Evolutionary conservation across 2,797 vertebrate genomes (phyloP).

Genomic region (Vultur gryphus): DNA sequence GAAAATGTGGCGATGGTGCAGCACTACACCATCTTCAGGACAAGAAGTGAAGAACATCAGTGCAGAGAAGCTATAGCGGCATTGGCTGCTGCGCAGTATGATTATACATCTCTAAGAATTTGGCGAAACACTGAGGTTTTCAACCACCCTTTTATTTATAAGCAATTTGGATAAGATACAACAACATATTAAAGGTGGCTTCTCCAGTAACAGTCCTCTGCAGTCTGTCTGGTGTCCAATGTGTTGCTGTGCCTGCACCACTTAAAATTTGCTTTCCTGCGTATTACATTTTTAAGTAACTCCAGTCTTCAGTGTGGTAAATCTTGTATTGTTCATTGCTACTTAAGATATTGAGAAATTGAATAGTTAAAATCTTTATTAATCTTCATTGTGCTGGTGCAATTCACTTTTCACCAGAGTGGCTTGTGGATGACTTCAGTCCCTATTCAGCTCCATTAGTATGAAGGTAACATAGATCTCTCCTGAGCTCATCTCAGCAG

Average conservation of each 20-base stretch:
- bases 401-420: not conserved
- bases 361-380: not conserved
- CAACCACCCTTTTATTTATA: not conserved
- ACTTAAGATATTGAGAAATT: not conserved
- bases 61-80: not conserved
- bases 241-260: not conserved
- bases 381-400: not conserved
- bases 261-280: not conserved
- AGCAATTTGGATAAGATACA: not conserved
- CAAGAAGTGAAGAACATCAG: not conserved
- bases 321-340: not conserved
- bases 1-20: not conserved
- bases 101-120: not conserved
- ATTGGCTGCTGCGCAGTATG: not conserved
- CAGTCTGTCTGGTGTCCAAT: not conserved
- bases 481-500: not conserved
- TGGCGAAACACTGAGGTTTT: not conserved
- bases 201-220: not conserved
- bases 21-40: constrained; percentile 50
- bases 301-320: not conserved
- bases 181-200: not conserved
- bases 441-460: not conserved
- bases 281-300: not conserved
- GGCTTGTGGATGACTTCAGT: not conserved
- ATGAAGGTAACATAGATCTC: not conserved